Evolutionary conservation across 2,888 invertebrate species (phyloP), one percentile per base, ranked within the genome.

Genomic region (Himalopsyche anomala): DNA sequence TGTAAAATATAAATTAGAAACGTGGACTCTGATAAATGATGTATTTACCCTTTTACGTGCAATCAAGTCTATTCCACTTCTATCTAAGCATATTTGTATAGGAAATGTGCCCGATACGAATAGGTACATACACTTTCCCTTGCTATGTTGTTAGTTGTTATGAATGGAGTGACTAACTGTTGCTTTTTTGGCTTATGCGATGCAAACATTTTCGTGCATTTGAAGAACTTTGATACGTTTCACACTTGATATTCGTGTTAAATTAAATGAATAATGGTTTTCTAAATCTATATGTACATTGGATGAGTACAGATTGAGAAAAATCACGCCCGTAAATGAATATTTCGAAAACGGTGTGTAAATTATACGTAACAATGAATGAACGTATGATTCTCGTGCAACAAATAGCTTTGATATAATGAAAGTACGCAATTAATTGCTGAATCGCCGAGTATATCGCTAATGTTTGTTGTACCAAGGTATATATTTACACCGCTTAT

Each of bases 161-260:
- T 86, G 86, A 86, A 86, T 86, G 86, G 80, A 86, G 69, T 69
- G 54, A 81, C 86, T 85, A 85, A 82, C 83, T 86, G 83, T 86
- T 86, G 83, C 83, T 83, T 56, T n/a, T 62, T 84, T 38, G 84
- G 79, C 19, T 42, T 38, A 4, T 19, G 62, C 62, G 62, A 62
- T 62, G 62, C 28, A 62, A 5, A 62, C 19, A 62, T 62, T 62
- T 62, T 19, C 62, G 62, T 62, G 62, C 62, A 62, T n/a, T 62
- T 28, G 62, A 62, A 62, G 19, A 28, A 62, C 28, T 62, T 62
- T 62, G 9, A 19, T 62, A 11, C 9, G 28, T n/a, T 19, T 3
- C 8, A 62, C 28, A 11, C 62, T 62, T 62, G n/a, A 19, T 62
- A 62, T 62, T 62, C 19, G 19, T 28, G 62, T n/a, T 19, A 19